phyloP scores from a whole-genome alignment of 2,113 vertebrate genomes.

The Dendropsophus ebraccatus region DNA sequence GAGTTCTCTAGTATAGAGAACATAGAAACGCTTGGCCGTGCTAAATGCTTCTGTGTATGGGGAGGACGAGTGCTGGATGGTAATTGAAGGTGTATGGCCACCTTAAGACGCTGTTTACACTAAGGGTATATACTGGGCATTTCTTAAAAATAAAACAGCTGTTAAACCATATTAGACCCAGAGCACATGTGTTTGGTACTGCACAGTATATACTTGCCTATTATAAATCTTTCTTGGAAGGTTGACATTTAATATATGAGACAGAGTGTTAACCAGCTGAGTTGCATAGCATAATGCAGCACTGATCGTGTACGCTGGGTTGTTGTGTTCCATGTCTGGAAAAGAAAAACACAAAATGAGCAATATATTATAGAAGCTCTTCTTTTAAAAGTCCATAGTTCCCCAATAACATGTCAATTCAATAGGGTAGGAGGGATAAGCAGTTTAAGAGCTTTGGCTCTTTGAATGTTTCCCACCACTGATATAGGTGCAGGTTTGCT shows the following conservation, averaged over 20 bases:
- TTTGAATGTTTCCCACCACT: no score
- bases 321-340: constrained; percentile 91
- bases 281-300: constrained; percentile 94
- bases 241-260: constrained; percentile 92
- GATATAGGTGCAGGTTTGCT: no score
- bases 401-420: neutral
- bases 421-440: neutral
- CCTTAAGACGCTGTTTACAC: no score
- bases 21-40: no score
- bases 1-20: no score
- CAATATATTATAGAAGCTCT: neutral
- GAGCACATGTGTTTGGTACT: neutral
- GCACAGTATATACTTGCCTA: constrained; percentile 76
- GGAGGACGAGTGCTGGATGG: no score
- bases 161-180: neutral
- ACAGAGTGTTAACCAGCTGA: constrained; percentile 91
- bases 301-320: constrained; percentile 94
- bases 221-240: constrained; percentile 96
- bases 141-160: neutral
- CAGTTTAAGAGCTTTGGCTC: no score
- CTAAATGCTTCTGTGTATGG: no score
- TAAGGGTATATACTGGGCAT: no score
- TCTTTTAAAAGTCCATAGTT: no score
- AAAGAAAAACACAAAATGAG: constrained; percentile 34
- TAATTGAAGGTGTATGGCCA: no score